These are phyloP conservation scores for Bufo bufo DNA, from an alignment of 2,113 vertebrate genomes.

Conservation along the genomic window DNA sequence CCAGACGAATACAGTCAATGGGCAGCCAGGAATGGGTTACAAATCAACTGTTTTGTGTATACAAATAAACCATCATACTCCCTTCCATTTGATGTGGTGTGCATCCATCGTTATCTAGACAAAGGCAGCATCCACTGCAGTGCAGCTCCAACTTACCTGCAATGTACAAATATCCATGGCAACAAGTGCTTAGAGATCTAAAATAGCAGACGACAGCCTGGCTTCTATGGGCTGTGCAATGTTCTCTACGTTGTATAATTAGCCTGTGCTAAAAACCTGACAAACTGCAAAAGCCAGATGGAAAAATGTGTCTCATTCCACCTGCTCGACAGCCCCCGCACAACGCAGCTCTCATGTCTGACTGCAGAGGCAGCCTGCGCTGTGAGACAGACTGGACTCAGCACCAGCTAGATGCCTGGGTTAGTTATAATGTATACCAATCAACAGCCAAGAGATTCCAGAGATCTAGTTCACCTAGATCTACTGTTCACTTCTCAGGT, in stretches of 20 bases:
- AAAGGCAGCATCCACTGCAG: neutral
- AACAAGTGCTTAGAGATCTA: neutral
- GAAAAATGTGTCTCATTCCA: constrained; percentile 12
- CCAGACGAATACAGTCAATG: no score
- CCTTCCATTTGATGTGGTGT: no score
- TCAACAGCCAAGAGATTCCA: neutral
- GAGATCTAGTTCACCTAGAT: no score
- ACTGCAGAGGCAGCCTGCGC: neutral
- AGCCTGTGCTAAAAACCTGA: neutral
- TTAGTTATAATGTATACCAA: no score
- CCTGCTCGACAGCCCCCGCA: constrained; percentile 26
- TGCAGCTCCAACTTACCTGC: neutral
- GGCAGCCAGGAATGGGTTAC: no score
- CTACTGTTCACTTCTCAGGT: no score
- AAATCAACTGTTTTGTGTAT: no score
- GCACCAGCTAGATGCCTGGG: neutral
- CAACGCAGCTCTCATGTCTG: neutral
- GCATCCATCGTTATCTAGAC: no score
- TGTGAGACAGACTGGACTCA: neutral
- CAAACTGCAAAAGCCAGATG: constrained; percentile 16
- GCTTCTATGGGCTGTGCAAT: neutral
- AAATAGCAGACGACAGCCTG: neutral
- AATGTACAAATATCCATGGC: neutral
- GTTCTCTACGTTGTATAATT: neutral
- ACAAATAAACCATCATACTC: no score